Evolutionary conservation across 2,113 vertebrate species (phyloP).

Genomic region (Nettapus auritus): DNA sequence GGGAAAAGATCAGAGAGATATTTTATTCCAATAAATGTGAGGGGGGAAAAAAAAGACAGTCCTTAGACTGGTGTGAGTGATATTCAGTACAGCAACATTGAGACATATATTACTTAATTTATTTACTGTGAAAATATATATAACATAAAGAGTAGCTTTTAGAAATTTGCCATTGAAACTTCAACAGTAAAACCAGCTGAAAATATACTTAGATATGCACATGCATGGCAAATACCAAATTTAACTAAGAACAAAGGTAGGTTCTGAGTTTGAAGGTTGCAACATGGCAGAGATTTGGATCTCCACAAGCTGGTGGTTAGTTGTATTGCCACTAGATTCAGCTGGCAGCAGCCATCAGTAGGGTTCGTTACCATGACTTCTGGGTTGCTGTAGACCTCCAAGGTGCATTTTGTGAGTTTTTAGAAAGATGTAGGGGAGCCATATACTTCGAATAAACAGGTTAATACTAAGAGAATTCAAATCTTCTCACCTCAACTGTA

Average conservation of each 20-base stretch:
- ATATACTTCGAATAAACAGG: neutral
- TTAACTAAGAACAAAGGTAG: neutral
- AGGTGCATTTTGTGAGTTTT: neutral
- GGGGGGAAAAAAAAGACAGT: neutral
- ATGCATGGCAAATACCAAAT: neutral
- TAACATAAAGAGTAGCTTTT: neutral
- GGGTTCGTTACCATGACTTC: neutral
- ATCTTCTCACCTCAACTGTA: neutral
- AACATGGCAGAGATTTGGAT: neutral
- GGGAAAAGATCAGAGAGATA: neutral
- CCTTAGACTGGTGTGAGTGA: neutral
- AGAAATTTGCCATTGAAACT: neutral
- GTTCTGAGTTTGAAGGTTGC: neutral
- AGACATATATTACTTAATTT: neutral
- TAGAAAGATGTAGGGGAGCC: neutral
- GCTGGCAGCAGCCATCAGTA: neutral
- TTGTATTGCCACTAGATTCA: neutral
- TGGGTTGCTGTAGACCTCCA: neutral
- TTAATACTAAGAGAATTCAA: neutral
- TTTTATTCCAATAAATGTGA: neutral
- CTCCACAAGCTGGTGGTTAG: rapidly evolving
- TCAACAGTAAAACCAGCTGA: neutral
- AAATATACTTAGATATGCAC: neutral
- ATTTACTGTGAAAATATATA: neutral
- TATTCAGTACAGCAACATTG: neutral